Conservation (phyloP, 2,797 vertebrate genomes). For the Lepidocolaptes lacrymiger region DNA sequence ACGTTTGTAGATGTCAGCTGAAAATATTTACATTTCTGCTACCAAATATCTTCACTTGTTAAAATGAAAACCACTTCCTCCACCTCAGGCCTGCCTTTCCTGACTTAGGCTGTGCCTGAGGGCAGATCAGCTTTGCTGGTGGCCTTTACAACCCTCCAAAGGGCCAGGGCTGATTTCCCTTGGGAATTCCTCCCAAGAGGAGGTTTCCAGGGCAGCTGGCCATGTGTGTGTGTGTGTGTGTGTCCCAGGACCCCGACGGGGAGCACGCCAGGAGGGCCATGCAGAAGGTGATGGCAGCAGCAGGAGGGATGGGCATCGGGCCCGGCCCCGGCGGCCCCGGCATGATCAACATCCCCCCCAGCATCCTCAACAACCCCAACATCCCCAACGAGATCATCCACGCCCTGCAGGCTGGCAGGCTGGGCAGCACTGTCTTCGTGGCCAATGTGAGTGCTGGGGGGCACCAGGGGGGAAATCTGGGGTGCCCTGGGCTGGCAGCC, state of each 20-base stretch:
- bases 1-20: too few relatives aligned
- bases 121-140: too few relatives aligned
- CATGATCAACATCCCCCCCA: conserved; percentile 83
- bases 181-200: too few relatives aligned
- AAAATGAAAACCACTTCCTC: too few relatives aligned
- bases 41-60: too few relatives aligned
- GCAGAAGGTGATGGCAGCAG: conserved; percentile 18
- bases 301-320: not conserved
- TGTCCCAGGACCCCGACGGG: not conserved
- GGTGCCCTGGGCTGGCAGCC: not conserved
- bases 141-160: too few relatives aligned
- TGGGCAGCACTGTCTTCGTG: conserved; percentile 22
- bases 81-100: too few relatives aligned
- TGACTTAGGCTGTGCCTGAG: too few relatives aligned
- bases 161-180: too few relatives aligned
- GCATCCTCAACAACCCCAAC: conserved; percentile 88
- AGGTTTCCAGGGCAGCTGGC: too few relatives aligned
- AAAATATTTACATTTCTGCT: too few relatives aligned
- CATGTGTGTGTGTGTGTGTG: too few relatives aligned
- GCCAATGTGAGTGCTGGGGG: not conserved
- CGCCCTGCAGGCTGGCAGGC: conserved; percentile 4
- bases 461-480: fast-evolving
- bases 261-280: conserved; percentile 21
- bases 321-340: conserved; percentile 48
- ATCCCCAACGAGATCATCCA: conserved; percentile 75